Evolutionary conservation across 2,888 invertebrate species (phyloP), one percentile per base, ranked within the genome.

Genomic region (Tenodera sinensis): DNA sequence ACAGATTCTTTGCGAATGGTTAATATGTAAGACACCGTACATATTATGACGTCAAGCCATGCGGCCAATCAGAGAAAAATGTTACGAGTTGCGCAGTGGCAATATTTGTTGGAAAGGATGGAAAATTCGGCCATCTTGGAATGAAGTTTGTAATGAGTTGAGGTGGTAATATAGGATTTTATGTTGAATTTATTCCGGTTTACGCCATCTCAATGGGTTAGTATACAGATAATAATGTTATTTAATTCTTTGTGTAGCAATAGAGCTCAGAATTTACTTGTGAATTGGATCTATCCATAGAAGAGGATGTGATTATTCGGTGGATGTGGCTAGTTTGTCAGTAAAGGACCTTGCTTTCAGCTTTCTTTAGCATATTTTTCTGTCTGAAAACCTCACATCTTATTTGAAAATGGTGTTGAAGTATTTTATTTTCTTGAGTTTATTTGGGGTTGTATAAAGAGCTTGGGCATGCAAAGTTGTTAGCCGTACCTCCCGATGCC

Each of bases 91-190:
- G 92, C 92, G 92, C 92, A 91, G 91, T 91, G 91, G 91, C 91
- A 91, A 89, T 91, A 91, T 92, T 92, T 91, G 91, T 91, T 91
- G 91, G 91, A 91, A 28, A 91, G 91, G 91, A 90, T 91, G 91
- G 91, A 91, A 90, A 90, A 91, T 91, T 92, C 92, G 91, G 92
- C 92, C 92, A 92, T 92, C 91, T 92, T 92, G 92, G 90, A 91
- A 91, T 91, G 89, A 91, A 91, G 91, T 91, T 82, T 91, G 91
- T 91, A 91, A 91, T 91, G 91, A 91, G 90, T 91, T 91, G 90
- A 91, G 90, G 90, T 90, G 90, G 90, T 90, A 90, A 90, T 89
- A 89, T 89, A 89, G 90, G 90, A 89, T 89, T 91, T 91, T 91
- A 91, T 91, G 91, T 91, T 90, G 88, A 89, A 90, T 89, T 91